Percentiles rank a stretch among this genome's conserved stretches.
Evolutionary conservation across 2,113 vertebrate species (phyloP).

Genomic region (Gyps fulvus): DNA sequence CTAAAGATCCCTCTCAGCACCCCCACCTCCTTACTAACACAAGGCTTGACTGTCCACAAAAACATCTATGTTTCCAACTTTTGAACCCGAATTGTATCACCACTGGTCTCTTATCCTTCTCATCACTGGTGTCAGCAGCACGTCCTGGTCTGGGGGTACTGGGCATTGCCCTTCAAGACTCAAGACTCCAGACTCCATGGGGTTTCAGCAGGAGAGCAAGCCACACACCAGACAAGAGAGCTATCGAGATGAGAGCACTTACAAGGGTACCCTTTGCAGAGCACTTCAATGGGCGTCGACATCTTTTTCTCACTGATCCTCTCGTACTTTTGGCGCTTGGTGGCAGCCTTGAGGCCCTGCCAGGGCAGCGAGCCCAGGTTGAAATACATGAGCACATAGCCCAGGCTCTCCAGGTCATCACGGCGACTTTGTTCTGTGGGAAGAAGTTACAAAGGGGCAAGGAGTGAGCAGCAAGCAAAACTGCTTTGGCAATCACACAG

Average conservation of each 20-base stretch:
- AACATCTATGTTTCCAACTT: neutral
- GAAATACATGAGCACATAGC: conserved; percentile 98
- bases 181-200: neutral
- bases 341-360: conserved; percentile 97
- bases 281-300: conserved; percentile 96
- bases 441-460: neutral
- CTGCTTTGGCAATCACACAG: neutral
- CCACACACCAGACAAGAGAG: neutral
- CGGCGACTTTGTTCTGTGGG: conserved; percentile 91
- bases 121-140: neutral
- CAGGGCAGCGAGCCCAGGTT: conserved; percentile 96
- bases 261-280: conserved; percentile 98
- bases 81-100: neutral
- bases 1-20: neutral
- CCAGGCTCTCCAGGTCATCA: conserved; percentile 94
- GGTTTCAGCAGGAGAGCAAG: neutral
- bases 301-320: conserved; percentile 99
- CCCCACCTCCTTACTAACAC: neutral
- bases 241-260: conserved; percentile 65
- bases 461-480: conserved; percentile 13
- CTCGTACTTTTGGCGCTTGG: conserved; percentile 97
- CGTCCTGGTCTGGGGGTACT: neutral
- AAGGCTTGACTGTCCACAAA: neutral
- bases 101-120: fast-evolving
- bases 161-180: neutral